Base-by-base conservation (phyloP, 2,888 invertebrate genomes). In the Cybosia mesomella region DNA sequence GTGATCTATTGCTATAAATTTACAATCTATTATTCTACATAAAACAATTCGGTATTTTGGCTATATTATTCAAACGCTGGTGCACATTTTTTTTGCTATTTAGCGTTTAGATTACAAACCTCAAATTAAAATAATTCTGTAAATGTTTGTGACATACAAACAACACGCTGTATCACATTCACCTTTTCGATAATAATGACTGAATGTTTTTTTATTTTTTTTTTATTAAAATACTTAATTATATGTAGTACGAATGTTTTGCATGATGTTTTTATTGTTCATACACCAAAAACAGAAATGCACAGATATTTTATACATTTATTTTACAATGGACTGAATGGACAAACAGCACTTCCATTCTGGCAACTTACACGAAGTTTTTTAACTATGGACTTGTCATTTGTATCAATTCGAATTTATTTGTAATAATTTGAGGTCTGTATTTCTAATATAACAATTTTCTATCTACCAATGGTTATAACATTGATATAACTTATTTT, bases 1-100 rank as follows among this genome's bases (percentile, higher is more conserved):
- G 82, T 79, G 79, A 79, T 79, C 74, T 79, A 76, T 73, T 72
- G 69, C 57, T 79, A 81, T 81, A 81, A 76, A 81, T 65, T 74
- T 79, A 79, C 43, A 79, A 76, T 76, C 62, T 67, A 81, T 76
- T 18, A 2, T 18, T 64, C 64, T 67, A 39, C 58, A 66, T 39
- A 81, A 71, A 79, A 79, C 74, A 80, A 81, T 74, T 80, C 71
- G 77, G 77, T 62, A 66, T 53, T 80, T 81, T 79, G 82, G 77
- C 77, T 72, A 79, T 70, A 73, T 61, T 71, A 70, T 59, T 34
- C 34, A 39, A 63, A 58, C 62, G 24, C 53, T 28, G 28, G 39
- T 32, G 55, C 11, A 28, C 28, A 21, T 5, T n/a, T 36, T 55
- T 15, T 43, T 32, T 66, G 24, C 36, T 32, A 55, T 18, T 60